Conservation (phyloP, 2,888 invertebrate genomes). For the Eupithecia centaureata region DNA sequence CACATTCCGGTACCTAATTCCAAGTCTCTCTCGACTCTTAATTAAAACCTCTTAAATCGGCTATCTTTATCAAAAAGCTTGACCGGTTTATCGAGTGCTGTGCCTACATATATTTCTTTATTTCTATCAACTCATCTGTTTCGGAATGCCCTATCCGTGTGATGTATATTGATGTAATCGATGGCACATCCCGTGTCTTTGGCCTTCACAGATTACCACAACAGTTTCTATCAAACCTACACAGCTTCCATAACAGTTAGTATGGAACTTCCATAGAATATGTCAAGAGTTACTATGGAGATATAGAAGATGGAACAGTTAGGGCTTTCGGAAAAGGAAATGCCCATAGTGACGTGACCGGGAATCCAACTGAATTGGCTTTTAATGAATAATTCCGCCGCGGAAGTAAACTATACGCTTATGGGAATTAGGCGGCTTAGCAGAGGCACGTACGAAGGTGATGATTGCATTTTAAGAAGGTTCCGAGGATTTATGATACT, state of each 20-base stretch:
- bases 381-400: constrained; percentile 32
- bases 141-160: constrained; percentile 28
- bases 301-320: not conserved
- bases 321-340: constrained; percentile 57
- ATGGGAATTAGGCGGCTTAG: constrained; percentile 36
- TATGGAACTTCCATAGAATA: not conserved
- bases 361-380: constrained; percentile 46
- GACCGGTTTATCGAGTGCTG: not conserved
- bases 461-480: constrained; percentile 3
- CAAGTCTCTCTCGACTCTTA: not conserved
- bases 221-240: constrained; percentile 21
- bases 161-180: constrained; percentile 36
- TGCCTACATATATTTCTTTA: constrained; percentile 1
- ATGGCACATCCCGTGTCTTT: constrained; percentile 56
- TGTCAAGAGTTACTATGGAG: constrained; percentile 7
- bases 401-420: constrained; percentile 49
- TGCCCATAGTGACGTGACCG: constrained; percentile 55
- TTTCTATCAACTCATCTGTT: constrained; percentile 17
- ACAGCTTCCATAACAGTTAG: constrained; percentile 18
- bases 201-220: constrained; percentile 43
- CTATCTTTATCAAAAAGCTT: not conserved
- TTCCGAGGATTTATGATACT: not conserved
- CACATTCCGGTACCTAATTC: not conserved
- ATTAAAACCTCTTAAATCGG: not conserved
- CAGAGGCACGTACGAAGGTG: constrained; percentile 2